Conservation (phyloP, 1,140 invertebrate species). For the Caenorhabditis latens region DNA sequence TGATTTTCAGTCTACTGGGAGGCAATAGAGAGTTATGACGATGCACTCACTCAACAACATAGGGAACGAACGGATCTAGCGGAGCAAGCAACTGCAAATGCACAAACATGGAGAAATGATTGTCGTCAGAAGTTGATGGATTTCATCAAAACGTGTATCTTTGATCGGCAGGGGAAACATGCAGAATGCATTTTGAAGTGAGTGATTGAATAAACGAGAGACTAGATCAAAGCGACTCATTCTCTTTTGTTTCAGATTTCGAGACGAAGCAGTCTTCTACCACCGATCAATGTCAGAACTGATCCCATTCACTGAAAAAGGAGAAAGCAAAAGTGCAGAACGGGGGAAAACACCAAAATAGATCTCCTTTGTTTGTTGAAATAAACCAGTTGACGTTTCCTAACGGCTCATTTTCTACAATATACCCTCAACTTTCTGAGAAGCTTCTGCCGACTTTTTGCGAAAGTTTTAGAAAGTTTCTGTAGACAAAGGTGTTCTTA, state of each 20-base stretch:
- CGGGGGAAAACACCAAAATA: background rate
- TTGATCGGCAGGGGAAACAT: background rate
- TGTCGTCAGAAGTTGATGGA: constrained; percentile 7
- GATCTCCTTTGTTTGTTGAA: too few relatives aligned
- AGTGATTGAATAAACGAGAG: background rate
- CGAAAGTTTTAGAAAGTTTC: too few relatives aligned
- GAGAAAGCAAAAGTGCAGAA: background rate
- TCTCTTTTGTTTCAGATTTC: background rate
- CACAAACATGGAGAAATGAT: background rate
- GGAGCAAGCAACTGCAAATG: background rate
- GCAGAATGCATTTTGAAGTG: background rate
- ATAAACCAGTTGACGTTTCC: too few relatives aligned
- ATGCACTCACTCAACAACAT: background rate
- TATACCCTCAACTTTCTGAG: too few relatives aligned
- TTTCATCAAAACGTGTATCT: background rate
- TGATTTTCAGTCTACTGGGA: background rate
- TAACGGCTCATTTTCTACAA: too few relatives aligned
- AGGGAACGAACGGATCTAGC: background rate
- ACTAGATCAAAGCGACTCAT: background rate
- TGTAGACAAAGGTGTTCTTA: too few relatives aligned
- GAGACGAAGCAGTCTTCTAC: background rate
- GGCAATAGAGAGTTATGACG: background rate
- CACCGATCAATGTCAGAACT: background rate
- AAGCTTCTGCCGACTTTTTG: too few relatives aligned
- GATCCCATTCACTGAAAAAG: background rate